Evolutionary conservation across 2,888 invertebrate genomes (phyloP).

Genomic region (Drepana falcataria): DNA sequence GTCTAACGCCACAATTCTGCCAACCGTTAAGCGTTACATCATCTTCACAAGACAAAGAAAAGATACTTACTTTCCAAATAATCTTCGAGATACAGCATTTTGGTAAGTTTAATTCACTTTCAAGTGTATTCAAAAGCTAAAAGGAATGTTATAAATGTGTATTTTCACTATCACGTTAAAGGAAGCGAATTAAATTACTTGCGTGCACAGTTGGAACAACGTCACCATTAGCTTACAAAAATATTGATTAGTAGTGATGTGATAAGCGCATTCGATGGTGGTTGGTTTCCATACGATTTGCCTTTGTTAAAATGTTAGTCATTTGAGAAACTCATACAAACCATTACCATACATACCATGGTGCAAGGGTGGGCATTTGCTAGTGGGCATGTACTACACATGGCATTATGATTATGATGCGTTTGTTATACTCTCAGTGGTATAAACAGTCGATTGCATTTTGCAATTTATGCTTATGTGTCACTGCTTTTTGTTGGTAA

Average conservation of each 20-base stretch:
- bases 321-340: too few species aligned
- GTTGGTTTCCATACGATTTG: too few species aligned
- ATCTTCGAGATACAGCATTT: slow-evolving; percentile 98
- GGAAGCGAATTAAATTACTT: slow-evolving; percentile 19
- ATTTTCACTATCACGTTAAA: background rate
- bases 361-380: too few species aligned
- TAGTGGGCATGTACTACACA: too few species aligned
- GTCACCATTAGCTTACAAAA: slow-evolving; percentile 10
- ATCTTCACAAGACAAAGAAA: slow-evolving; percentile 38
- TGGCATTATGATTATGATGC: too few species aligned
- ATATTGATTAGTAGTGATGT: background rate
- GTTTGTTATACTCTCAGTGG: too few species aligned
- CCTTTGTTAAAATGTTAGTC: too few species aligned
- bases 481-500: too few species aligned
- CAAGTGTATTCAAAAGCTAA: slow-evolving; percentile 6
- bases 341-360: too few species aligned
- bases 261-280: too few species aligned
- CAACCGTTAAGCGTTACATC: slow-evolving; percentile 51
- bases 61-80: slow-evolving; percentile 95
- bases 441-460: too few species aligned
- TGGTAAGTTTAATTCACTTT: slow-evolving; percentile 50
- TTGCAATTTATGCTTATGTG: too few species aligned
- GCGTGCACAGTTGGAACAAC: slow-evolving; percentile 33
- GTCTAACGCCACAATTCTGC: slow-evolving; percentile 34
- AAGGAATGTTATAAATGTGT: background rate